phyloP scores from a whole-genome alignment of 1,140 invertebrate species.

The Drosophila persimilis region DNA sequence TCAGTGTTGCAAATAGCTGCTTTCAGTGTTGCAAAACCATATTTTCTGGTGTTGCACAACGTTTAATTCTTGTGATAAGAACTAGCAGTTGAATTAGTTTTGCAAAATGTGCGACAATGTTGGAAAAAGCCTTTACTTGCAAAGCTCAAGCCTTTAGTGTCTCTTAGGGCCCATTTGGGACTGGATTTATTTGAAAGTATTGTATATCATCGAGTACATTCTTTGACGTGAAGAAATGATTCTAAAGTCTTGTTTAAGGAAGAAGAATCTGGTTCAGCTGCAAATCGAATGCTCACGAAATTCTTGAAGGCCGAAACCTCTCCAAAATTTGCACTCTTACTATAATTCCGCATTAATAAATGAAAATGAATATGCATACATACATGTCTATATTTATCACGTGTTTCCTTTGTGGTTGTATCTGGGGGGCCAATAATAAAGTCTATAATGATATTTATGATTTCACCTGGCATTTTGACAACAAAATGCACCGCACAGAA shows the following conservation, averaged over 20 bases:
- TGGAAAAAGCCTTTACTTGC: too few relatives aligned
- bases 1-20: too few relatives aligned
- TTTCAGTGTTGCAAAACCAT: too few relatives aligned
- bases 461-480: constrained; percentile 68
- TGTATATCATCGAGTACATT: too few relatives aligned
- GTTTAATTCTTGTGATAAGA: too few relatives aligned
- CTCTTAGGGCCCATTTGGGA: too few relatives aligned
- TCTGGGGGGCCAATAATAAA: constrained; percentile 12
- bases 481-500: constrained; percentile 20
- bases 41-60: too few relatives aligned
- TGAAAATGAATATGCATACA: constrained; percentile 23
- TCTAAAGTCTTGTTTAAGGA: neutral
- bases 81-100: too few relatives aligned
- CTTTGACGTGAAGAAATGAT: too few relatives aligned
- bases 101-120: too few relatives aligned
- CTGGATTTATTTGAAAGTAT: too few relatives aligned
- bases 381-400: constrained; percentile 20
- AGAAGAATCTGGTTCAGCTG: constrained; percentile 19
- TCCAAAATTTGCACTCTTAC: constrained; percentile 17
- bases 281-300: constrained; percentile 60
- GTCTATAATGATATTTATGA: constrained; percentile 54
- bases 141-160: too few relatives aligned
- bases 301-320: constrained; percentile 10
- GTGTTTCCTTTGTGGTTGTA: constrained; percentile 28
- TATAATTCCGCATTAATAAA: constrained; percentile 31